These are phyloP conservation scores for Neopipo cinnamomea DNA, from an alignment of 2,113 vertebrate species.

Conservation along the genomic window DNA sequence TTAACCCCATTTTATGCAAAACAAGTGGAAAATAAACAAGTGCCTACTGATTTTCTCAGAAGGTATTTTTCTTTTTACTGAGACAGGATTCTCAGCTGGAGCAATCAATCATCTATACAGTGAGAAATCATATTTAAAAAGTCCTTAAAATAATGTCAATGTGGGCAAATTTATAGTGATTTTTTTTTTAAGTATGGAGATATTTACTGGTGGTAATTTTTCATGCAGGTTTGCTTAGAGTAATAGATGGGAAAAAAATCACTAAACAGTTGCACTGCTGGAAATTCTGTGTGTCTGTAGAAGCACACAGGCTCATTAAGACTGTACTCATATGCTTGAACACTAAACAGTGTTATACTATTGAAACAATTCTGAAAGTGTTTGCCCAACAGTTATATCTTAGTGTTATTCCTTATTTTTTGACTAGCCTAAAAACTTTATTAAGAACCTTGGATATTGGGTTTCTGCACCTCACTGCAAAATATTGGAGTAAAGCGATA, in stretches of 20 bases:
- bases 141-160: not conserved
- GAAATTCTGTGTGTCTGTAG: not conserved
- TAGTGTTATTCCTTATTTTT: not conserved
- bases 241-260: not conserved
- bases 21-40: not conserved
- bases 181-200: not conserved
- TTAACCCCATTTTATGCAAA: not conserved
- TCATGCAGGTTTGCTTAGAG: not conserved
- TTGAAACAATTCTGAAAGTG: not conserved
- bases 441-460: not conserved
- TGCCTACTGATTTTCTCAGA: not conserved
- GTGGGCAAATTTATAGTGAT: not conserved
- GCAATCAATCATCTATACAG: not conserved
- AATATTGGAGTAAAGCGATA: accelerated
- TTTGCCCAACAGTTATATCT: not conserved
- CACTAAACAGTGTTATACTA: not conserved
- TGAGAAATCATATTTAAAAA: not conserved
- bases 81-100: not conserved
- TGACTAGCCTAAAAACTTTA: not conserved
- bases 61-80: not conserved
- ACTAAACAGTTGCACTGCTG: not conserved
- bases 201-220: not conserved
- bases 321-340: not conserved
- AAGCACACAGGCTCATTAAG: not conserved
- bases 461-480: not conserved